These are phyloP conservation scores for Menidia beryllina DNA, from an alignment of 2,113 vertebrate species.

Conservation along the genomic window DNA sequence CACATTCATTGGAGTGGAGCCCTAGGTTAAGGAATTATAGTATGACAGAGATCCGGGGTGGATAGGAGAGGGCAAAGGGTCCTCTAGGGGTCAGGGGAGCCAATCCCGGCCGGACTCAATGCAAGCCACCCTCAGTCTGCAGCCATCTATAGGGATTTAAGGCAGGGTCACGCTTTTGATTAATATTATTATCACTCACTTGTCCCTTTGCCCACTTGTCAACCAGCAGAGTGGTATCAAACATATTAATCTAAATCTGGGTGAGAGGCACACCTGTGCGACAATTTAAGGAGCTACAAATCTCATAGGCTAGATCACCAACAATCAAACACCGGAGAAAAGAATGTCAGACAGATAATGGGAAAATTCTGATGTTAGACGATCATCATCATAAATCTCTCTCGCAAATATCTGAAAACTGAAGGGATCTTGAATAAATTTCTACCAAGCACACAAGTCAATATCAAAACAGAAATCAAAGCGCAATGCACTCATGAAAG, in stretches of 20 bases:
- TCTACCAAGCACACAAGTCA: slow-evolving; percentile 24
- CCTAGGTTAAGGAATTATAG: slow-evolving; percentile 74
- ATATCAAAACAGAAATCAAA: slow-evolving; percentile 62
- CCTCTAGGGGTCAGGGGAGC: slow-evolving; percentile 80
- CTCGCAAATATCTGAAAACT: slow-evolving; percentile 18
- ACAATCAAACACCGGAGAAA: slow-evolving; percentile 28
- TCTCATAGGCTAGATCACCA: slow-evolving; percentile 12
- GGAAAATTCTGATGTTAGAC: slow-evolving; percentile 30
- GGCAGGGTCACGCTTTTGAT: slow-evolving; percentile 65
- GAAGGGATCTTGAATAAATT: slow-evolving; percentile 42
- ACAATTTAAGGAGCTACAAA: slow-evolving; percentile 21
- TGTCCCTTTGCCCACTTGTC: slow-evolving; percentile 56
- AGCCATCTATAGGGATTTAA: slow-evolving; percentile 62
- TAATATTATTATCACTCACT: slow-evolving; percentile 77
- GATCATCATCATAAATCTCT: slow-evolving; percentile 22
- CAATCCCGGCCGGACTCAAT: slow-evolving; percentile 72
- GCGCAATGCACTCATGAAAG: slow-evolving; percentile 49
- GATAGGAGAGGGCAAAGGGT: slow-evolving; percentile 65
- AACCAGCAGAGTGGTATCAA: slow-evolving; percentile 64
- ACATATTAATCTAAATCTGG: slow-evolving; percentile 53
- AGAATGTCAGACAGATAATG: slow-evolving; percentile 36
- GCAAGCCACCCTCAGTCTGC: slow-evolving; percentile 45
- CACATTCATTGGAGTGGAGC: slow-evolving; percentile 61
- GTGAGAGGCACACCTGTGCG: slow-evolving; percentile 35
- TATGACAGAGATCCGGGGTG: slow-evolving; percentile 70